Evolutionary conservation across 2,888 invertebrate genomes (phyloP), one percentile per base, ranked within the genome.

Genomic region (Monoplex corrugatus): DNA sequence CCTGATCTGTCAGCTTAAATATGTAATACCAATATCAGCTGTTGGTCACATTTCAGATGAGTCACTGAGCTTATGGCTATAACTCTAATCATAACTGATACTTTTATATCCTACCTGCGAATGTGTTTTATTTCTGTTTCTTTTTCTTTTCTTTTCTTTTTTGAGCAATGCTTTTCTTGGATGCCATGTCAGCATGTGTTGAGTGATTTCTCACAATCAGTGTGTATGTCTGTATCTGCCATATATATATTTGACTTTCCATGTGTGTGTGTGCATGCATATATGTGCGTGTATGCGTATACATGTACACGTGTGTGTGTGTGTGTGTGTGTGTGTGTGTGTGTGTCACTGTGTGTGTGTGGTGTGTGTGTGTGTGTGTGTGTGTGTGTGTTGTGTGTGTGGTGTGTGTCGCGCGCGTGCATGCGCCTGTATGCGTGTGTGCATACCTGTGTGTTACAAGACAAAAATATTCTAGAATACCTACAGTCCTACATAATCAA

Each of bases 251-350:
- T 32, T 75, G 75, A 35, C 32, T 75, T 32, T 75, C 32, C 35
- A 35, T 75, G 75, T 75, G 75, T 75, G 75, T 75, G 75, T 75
- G 75, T 75, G 75, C 19, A 19, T 35, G 35, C 35, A 19, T 32
- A 8, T 75, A 23, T 38, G 16, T 78, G 38, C 38, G 75, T 38
- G 75, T 16, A 19, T 35, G 75, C 23, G 35, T 13, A 6, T 1
- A 35, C 0, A 35, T 16, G 75, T 19, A 35, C 0, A 35, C 16
- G 75, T 10, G 35, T 78, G 75, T 38, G 75, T 38, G 40, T 38
- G 35, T 78, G 75, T 35, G 35, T 78, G 35, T 78, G 75, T 78
- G 75, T 78, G 75, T 75, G 75, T 75, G 40, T 75, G 75, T 0
- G 75, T 75, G 75, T 75, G 75, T 75, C 1, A 1, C 35, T 75